Base-by-base conservation (phyloP, 2,888 invertebrate species). In the Hydrotaea diabolus region DNA sequence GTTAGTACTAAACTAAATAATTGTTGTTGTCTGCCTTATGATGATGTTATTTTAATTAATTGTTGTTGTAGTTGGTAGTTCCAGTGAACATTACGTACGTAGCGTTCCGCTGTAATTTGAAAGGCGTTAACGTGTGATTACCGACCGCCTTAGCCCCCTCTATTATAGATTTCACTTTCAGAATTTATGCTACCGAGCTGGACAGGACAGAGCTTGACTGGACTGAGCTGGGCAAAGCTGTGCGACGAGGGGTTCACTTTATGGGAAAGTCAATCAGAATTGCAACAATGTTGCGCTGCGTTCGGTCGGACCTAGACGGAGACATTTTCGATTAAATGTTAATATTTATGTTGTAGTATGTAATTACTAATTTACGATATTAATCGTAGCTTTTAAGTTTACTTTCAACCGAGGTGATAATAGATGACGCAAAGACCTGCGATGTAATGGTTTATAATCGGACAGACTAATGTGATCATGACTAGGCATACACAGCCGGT, bases 331-430 rank as follows among this genome's bases (percentile, higher is more conserved):
- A 66, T 66, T 39, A 66, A n/a, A 39, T 66, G 66, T 21, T 36
- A 19, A 39, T 43, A 39, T 21, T 66, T 66, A 66, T 66, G 66
- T 19, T 19, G 66, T 43, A 17, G 66, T 43, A 17, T 11, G 17
- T 66, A 39, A 7, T 26, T 82, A 82, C 55, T 82, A 71, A 77
- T 77, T 77, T 77, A 74, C 78, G 74, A 3, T 17, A 43, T 66
- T 21, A 66, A 66, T 66, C 17, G 64, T 39, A 36, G n/a, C n/a
- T n/a, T 31, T 4, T 43, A 43, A 19, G 11, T 39, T 66, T 1
- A 39, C 66, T 66, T 66, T 66, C 66, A 19, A 43, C 8, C 19
- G 5, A 43, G 66, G 66, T 66, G 66, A 19, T 43, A 43, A 19
- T 43, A 43, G 0, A 66, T 66, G 66, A 66, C 66, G 66, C 13